Percentiles rank a stretch among this genome's conserved stretches.
phyloP scores from a whole-genome alignment of 2,888 invertebrate genomes.

The Scaptomyza tumidula region DNA sequence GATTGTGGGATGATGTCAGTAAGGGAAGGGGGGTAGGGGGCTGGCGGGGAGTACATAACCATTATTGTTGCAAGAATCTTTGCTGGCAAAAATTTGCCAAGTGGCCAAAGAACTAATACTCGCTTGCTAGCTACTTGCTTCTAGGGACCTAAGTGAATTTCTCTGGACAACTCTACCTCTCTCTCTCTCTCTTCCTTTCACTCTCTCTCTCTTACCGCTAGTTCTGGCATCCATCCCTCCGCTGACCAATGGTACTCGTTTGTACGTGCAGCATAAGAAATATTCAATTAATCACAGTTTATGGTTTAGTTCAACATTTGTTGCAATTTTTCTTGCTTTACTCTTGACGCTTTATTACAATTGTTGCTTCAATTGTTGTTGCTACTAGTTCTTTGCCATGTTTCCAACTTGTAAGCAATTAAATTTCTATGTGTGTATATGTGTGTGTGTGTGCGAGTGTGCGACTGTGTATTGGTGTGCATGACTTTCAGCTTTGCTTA shows the following conservation, averaged over 20 bases:
- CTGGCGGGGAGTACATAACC: slow-evolving; percentile 1
- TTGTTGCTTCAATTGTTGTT: slow-evolving; percentile 58
- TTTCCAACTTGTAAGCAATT: slow-evolving; percentile 78
- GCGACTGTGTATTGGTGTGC: slow-evolving; percentile 37
- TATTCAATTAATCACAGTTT: slow-evolving; percentile 80
- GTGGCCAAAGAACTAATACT: slow-evolving; percentile 38
- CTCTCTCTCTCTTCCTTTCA: neutral
- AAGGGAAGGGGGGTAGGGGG: neutral
- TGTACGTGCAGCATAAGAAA: slow-evolving; percentile 72
- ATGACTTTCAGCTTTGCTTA: slow-evolving; percentile 79
- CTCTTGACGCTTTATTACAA: slow-evolving; percentile 76
- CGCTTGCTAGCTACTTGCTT: slow-evolving; percentile 2
- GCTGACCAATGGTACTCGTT: neutral
- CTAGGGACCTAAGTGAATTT: slow-evolving; percentile 47
- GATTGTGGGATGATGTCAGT: neutral
- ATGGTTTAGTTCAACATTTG: slow-evolving; percentile 79
- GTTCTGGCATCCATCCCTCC: neutral
- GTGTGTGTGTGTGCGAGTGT: slow-evolving; percentile 18
- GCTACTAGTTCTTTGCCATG: slow-evolving; percentile 63
- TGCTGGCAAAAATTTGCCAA: slow-evolving; percentile 45
- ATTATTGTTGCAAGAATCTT: slow-evolving; percentile 35
- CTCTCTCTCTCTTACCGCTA: neutral
- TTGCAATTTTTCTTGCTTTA: slow-evolving; percentile 79
- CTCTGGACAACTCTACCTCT: slow-evolving; percentile 5
- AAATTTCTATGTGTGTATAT: slow-evolving; percentile 63